phyloP scores from a whole-genome alignment of 35 echinoderm and acorn worm species.

The Amphiura filiformis region DNA sequence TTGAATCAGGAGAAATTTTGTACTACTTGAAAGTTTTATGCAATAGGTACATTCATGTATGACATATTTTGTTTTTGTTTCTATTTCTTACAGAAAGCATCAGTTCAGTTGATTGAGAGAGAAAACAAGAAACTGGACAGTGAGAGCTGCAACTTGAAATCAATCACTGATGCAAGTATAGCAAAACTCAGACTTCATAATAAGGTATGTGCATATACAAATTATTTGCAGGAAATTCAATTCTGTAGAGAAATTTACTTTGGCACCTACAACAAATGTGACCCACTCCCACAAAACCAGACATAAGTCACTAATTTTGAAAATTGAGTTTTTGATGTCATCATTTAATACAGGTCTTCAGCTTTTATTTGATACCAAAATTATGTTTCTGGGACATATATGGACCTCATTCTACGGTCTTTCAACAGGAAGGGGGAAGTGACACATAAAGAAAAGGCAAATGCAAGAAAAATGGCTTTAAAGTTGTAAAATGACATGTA shows the following conservation, averaged over 20 bases:
- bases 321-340: too few relatives aligned
- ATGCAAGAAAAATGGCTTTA: too few relatives aligned
- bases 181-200: constrained; percentile 4
- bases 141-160: constrained; percentile 27
- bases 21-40: neutral
- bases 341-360: too few relatives aligned
- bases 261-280: neutral
- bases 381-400: too few relatives aligned
- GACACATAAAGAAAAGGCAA: too few relatives aligned
- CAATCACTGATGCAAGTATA: neutral
- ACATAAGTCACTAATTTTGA: too few relatives aligned
- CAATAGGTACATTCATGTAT: neutral
- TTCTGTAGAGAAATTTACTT: neutral
- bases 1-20: neutral
- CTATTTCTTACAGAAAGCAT: constrained; percentile 22
- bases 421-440: too few relatives aligned
- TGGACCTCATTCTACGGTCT: too few relatives aligned
- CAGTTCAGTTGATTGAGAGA: constrained; percentile 42
- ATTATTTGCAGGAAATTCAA: neutral
- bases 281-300: too few relatives aligned
- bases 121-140: constrained; percentile 4
- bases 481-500: neutral
- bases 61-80: neutral
- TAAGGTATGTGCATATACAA: neutral
- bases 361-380: too few relatives aligned